Conservation (phyloP, 2,888 invertebrate genomes). For the Allolobophora icterica region DNA sequence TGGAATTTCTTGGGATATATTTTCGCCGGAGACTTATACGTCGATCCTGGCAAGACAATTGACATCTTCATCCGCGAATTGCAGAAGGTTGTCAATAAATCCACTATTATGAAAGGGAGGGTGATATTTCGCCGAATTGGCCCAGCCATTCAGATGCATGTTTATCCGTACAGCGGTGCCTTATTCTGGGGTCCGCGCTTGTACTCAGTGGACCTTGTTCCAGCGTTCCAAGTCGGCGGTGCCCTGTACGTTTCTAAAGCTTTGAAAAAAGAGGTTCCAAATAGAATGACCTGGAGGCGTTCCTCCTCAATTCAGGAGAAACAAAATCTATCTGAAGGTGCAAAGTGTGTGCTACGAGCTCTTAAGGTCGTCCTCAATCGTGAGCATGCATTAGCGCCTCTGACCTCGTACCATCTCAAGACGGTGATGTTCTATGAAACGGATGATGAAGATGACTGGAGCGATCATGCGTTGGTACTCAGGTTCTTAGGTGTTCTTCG, state of each 20-base stretch:
- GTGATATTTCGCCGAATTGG: background rate
- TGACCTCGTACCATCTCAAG: conserved; percentile 33
- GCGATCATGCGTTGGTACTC: background rate
- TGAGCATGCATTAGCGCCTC: background rate
- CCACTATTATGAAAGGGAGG: background rate
- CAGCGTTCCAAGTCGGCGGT: background rate
- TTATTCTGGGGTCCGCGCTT: background rate
- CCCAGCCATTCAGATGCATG: conserved; percentile 7
- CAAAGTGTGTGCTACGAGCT: conserved; percentile 23
- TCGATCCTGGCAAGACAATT: background rate
- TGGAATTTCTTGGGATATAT: background rate
- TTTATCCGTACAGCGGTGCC: background rate
- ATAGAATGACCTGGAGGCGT: background rate
- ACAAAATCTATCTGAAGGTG: background rate
- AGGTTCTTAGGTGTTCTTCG: background rate
- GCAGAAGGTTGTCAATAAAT: background rate
- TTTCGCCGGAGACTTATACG: background rate
- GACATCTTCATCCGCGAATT: background rate
- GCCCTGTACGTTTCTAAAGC: background rate
- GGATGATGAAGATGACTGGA: background rate
- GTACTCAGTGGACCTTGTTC: conserved; percentile 26
- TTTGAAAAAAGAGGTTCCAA: background rate
- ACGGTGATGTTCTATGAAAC: conserved; percentile 23
- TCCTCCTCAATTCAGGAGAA: background rate
- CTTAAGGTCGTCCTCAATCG: conserved; percentile 34